phyloP scores from a whole-genome alignment of 2,888 invertebrate species.

The Rotaria socialis region DNA sequence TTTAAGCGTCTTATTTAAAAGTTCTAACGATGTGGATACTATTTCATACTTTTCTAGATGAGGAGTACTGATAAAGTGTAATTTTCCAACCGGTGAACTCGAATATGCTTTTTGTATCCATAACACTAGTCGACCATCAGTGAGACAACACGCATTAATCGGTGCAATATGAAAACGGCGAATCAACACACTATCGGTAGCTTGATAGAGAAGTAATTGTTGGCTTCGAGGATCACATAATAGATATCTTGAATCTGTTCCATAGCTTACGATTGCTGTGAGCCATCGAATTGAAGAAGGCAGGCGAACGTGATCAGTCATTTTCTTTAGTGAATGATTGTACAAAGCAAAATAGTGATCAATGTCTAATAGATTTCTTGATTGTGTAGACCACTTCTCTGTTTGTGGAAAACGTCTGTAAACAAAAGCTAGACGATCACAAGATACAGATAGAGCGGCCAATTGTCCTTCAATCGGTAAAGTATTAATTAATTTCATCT shows the following conservation, averaged over 20 bases:
- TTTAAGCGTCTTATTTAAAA: no score
- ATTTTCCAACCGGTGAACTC: neutral
- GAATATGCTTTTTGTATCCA: neutral
- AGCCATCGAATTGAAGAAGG: neutral
- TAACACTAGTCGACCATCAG: neutral
- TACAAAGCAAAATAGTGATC: neutral
- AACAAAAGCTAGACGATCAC: neutral
- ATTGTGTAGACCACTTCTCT: neutral
- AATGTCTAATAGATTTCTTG: neutral
- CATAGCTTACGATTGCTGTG: neutral
- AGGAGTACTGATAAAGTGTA: neutral
- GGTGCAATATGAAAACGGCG: neutral
- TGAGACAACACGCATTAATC: neutral
- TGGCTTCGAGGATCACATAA: neutral
- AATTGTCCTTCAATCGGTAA: neutral
- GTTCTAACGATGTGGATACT: no score
- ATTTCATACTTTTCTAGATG: neutral
- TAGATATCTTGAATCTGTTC: neutral
- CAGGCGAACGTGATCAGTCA: neutral
- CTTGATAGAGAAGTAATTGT: slow-evolving; percentile 5
- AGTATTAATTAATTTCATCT: neutral
- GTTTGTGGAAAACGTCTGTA: neutral
- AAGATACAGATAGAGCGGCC: neutral
- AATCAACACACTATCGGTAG: neutral
- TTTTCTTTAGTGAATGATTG: neutral